Evolutionary conservation across 2,888 invertebrate species (phyloP).

Genomic region (Leptinotarsa juncta): DNA sequence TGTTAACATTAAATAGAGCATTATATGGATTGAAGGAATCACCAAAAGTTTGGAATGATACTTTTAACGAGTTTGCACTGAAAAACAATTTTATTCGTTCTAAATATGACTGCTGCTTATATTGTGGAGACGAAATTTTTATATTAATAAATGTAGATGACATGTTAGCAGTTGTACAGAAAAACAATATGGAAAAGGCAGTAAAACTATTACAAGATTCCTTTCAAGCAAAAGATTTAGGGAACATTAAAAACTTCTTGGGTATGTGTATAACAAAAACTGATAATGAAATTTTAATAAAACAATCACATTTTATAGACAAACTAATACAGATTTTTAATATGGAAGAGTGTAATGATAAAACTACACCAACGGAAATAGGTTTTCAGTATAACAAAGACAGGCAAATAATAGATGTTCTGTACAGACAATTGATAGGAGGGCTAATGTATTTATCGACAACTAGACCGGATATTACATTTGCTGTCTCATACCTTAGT

Average conservation of each 20-base stretch:
- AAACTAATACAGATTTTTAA: slow-evolving; percentile 39
- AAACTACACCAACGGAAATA: slow-evolving; percentile 36
- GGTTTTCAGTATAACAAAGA: slow-evolving; percentile 39
- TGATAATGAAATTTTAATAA: slow-evolving; percentile 36
- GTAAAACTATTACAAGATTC: slow-evolving; percentile 31
- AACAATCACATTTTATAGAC: slow-evolving; percentile 35
- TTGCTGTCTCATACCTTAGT: slow-evolving; percentile 20
- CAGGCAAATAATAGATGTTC: slow-evolving; percentile 7
- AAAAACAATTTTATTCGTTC: slow-evolving; percentile 1
- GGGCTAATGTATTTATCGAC: slow-evolving; percentile 12
- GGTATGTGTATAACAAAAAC: slow-evolving; percentile 36
- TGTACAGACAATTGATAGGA: slow-evolving; percentile 7
- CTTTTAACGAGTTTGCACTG: slow-evolving; percentile 37
- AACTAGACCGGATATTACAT: slow-evolving; percentile 31
- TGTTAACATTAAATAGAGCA: slow-evolving; percentile 36
- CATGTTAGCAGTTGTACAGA: slow-evolving; percentile 34
- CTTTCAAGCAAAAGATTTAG: slow-evolving; percentile 41
- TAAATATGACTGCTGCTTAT: slow-evolving; percentile 20
- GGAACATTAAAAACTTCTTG: slow-evolving; percentile 36
- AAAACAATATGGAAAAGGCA: slow-evolving; percentile 25
- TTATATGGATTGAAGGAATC: slow-evolving; percentile 40
- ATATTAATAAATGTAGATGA: slow-evolving; percentile 41
- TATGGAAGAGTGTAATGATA: slow-evolving; percentile 30
- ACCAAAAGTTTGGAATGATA: slow-evolving; percentile 37
- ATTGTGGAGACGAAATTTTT: slow-evolving; percentile 25